A percentile compares a stretch with the other conserved stretches of the same genome.
phyloP scores from a whole-genome alignment of 2,888 invertebrate genomes.

The Sesia apiformis region DNA sequence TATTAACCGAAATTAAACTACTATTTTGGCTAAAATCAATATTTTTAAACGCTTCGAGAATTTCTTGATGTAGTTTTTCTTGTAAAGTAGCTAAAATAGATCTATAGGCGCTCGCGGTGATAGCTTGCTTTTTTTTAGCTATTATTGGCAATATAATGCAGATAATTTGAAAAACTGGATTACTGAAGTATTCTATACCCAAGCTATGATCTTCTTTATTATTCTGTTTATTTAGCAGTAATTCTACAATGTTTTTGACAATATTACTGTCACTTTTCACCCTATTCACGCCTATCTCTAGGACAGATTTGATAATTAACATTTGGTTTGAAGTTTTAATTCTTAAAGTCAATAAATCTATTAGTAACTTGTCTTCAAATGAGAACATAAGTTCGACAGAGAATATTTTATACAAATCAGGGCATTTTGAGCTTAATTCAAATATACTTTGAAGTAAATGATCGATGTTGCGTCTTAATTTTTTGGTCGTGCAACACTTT shows the following conservation, averaged over 20 bases:
- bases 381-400: constrained; percentile 46
- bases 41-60: constrained; percentile 49
- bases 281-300: constrained; percentile 56
- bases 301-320: constrained; percentile 37
- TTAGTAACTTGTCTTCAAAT: constrained; percentile 33
- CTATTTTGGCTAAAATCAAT: constrained; percentile 37
- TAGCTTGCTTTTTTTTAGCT: constrained; percentile 52
- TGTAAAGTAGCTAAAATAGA: constrained; percentile 56
- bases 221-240: constrained; percentile 32
- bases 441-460: constrained; percentile 41
- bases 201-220: constrained; percentile 17
- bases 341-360: constrained; percentile 47
- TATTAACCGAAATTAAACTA: constrained; percentile 15
- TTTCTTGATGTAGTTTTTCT: constrained; percentile 47
- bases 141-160: constrained; percentile 53
- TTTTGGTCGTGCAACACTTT: constrained; percentile 40
- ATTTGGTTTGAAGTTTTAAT: constrained; percentile 43
- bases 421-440: constrained; percentile 50
- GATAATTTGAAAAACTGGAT: constrained; percentile 54
- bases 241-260: constrained; percentile 47
- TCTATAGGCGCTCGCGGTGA: constrained; percentile 45
- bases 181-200: constrained; percentile 42
- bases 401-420: constrained; percentile 58
- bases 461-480: constrained; percentile 41
- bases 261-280: constrained; percentile 48